Evolutionary conservation across 1,140 invertebrate genomes (phyloP).

Genomic region (Trachelipus rathkii): DNA sequence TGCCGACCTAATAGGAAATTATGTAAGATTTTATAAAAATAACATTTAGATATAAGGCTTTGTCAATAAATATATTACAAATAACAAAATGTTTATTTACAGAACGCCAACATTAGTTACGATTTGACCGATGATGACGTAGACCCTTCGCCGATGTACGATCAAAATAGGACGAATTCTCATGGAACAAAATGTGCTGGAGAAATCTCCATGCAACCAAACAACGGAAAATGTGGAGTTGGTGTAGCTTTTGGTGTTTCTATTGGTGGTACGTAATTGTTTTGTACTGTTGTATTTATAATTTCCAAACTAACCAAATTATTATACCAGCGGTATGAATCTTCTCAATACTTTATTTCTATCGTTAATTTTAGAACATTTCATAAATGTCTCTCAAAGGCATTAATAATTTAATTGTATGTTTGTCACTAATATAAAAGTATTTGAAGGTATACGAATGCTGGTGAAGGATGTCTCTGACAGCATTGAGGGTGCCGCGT

Average conservation of each 20-base stretch:
- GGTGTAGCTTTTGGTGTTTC: constrained; percentile 49
- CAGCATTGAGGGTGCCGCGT: constrained; percentile 73
- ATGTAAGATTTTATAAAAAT: constrained; percentile 62
- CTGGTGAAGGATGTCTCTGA: constrained; percentile 88
- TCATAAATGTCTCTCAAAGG: background rate
- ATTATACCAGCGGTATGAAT: too few species aligned
- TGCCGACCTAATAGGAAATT: constrained; percentile 71
- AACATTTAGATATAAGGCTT: background rate
- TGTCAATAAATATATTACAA: background rate
- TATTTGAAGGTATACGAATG: constrained; percentile 68
- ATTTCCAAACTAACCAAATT: too few species aligned
- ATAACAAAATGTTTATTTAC: constrained; percentile 31
- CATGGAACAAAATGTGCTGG: constrained; percentile 51
- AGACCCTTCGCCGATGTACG: constrained; percentile 71
- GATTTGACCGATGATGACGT: constrained; percentile 72
- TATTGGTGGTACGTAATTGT: constrained; percentile 45
- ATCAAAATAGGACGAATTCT: constrained; percentile 53
- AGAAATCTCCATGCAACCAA: constrained; percentile 48
- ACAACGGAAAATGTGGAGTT: constrained; percentile 50
- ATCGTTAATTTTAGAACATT: background rate
- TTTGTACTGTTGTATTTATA: too few species aligned
- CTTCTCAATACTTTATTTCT: background rate
- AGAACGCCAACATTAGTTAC: constrained; percentile 78
- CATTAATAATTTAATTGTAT: background rate
- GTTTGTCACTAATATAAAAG: constrained; percentile 16